Percentiles rank a stretch among this genome's conserved stretches.
phyloP scores from a whole-genome alignment of 2,113 vertebrate species.

The Theristicus caerulescens region DNA sequence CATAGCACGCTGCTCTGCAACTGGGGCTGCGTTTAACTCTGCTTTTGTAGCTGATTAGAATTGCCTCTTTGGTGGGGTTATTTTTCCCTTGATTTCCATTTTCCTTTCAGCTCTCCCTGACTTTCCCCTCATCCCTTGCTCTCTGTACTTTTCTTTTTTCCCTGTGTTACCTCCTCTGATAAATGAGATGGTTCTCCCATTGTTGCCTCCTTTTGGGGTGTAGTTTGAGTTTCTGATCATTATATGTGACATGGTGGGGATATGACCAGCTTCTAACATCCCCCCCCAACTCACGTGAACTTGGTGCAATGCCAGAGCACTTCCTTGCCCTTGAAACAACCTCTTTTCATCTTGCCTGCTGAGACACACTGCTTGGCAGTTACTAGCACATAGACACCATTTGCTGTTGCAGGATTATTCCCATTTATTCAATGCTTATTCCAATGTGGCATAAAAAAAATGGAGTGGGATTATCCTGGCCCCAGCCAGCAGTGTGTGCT shows the following conservation, averaged over 20 bases:
- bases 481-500: not conserved
- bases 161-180: not conserved
- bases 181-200: not conserved
- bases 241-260: not conserved
- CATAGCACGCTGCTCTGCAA: not conserved
- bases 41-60: not conserved
- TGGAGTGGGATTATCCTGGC: not conserved
- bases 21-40: not conserved
- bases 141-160: not conserved
- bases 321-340: not conserved
- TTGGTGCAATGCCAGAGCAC: not conserved
- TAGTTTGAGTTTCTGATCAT: not conserved
- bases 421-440: not conserved
- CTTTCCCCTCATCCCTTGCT: not conserved
- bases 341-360: not conserved
- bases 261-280: not conserved
- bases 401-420: not conserved
- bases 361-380: not conserved
- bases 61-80: not conserved
- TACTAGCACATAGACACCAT: not conserved
- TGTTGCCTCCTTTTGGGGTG: not conserved
- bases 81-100: not conserved
- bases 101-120: not conserved
- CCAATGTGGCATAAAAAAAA: not conserved
- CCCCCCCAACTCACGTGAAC: not conserved